Evolutionary conservation across 2,888 invertebrate species (phyloP), one percentile per base, ranked within the genome.

Genomic region (Pandemis heparana): DNA sequence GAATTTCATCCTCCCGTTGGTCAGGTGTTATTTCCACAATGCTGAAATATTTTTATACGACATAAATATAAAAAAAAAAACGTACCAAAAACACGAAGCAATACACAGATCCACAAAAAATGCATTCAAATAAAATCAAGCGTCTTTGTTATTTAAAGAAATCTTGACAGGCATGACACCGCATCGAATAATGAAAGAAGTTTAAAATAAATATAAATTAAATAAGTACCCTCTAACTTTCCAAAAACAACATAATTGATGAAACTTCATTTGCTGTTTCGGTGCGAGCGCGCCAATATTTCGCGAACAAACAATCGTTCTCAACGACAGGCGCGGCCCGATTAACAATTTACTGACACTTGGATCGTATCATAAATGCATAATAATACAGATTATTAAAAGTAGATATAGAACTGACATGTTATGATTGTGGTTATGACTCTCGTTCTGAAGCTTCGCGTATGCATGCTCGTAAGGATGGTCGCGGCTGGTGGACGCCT

Each of bases 381-480:
- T 61, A 71, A 16, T 43, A 32, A 71, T 59, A 64, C 32, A 4
- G 23, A 12, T 32, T 32, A 23, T 23, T 23, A 43, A 43, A 2
- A 10, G 4, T 43, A 43, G 43, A 43, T 59, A 64, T 23, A 0
- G 32, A n/a, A 88, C 91, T 87, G 76, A 92, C 92, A 92, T 81
- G 79, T 89, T 89, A 72, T 92, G 92, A 69, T 89, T 89, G 71
- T 92, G 92, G 68, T 89, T 89, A 71, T 92, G 92, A 70, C 79
- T 87, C 80, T 94, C 94, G 78, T 95, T 95, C 87, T 97, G 96
- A 60, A 97, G 94, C 87, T 96, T 96, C 3, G 97, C 97, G 83
- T 97, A 97, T 0, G 97, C 96, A 86, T 97, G 96, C 87, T 97
- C 97, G 84, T 97, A 97, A 0, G 96, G 95, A 82, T 96, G 96